Evolutionary conservation across 2,113 vertebrate species (phyloP).

Genomic region (Struthio camelus): DNA sequence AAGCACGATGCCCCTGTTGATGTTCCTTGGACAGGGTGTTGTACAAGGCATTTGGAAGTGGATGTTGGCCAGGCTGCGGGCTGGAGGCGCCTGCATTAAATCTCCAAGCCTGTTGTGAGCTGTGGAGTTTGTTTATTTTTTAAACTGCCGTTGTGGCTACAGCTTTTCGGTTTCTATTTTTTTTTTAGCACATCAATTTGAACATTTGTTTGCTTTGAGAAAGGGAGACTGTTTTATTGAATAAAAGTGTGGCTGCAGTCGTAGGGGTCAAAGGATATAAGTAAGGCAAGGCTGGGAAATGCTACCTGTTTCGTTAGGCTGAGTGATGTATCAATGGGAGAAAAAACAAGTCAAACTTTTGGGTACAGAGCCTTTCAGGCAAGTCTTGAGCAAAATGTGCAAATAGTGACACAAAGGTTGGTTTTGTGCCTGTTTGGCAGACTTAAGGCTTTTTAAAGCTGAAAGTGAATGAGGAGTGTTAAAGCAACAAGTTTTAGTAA

Average conservation of each 20-base stretch:
- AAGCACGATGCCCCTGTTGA: neutral
- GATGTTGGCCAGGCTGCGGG: neutral
- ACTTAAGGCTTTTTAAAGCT: neutral
- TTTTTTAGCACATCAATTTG: neutral
- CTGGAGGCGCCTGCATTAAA: neutral
- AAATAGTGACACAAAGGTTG: neutral
- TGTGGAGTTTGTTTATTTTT: neutral
- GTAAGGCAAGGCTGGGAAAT: neutral
- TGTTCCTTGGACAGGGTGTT: neutral
- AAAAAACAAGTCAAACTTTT: neutral
- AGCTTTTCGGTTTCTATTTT: neutral
- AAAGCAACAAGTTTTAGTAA: neutral
- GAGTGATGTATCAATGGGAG: rapidly evolving
- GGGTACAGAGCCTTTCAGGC: neutral
- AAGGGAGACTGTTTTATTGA: neutral
- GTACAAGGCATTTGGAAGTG: neutral
- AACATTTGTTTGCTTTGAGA: neutral
- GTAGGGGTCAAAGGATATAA: neutral
- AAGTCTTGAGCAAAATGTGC: neutral
- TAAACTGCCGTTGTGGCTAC: neutral
- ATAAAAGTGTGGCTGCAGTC: neutral
- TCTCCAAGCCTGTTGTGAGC: neutral
- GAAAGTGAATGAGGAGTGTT: rapidly evolving
- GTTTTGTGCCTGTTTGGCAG: neutral
- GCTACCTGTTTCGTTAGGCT: rapidly evolving